Percentiles rank a stretch among this genome's conserved stretches.
Conservation (phyloP, 2,888 invertebrate genomes). For the Ennomos quercinarius region DNA sequence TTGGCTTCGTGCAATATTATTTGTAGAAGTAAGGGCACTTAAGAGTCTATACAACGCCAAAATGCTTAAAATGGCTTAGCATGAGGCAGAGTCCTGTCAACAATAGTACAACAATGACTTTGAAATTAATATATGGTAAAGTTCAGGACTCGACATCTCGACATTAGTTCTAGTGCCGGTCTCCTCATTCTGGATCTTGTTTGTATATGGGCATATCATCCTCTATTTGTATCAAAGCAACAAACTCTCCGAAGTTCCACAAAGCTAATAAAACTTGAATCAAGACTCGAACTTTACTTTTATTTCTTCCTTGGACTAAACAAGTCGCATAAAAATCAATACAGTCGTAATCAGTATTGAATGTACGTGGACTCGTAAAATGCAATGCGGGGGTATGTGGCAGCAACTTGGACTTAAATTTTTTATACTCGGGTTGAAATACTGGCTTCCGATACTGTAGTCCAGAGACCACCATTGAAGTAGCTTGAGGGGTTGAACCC, state of each 20-base stretch:
- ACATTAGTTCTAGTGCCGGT: too few species aligned
- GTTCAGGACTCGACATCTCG: too few species aligned
- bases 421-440: constrained; percentile 44
- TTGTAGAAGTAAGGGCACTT: too few species aligned
- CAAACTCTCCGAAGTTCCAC: constrained; percentile 10
- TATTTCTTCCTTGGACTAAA: constrained; percentile 38
- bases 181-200: too few species aligned
- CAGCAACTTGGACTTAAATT: constrained; percentile 33
- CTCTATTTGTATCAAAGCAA: too few species aligned
- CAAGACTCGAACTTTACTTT: constrained; percentile 2
- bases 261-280: constrained; percentile 22
- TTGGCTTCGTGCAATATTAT: too few species aligned
- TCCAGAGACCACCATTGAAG: constrained; percentile 14
- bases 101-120: too few species aligned
- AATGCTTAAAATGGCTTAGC: too few species aligned
- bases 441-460: constrained; percentile 37
- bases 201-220: too few species aligned
- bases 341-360: constrained; percentile 49
- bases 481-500: not conserved
- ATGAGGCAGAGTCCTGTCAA: too few species aligned
- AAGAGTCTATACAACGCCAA: too few species aligned
- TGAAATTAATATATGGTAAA: too few species aligned
- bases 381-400: constrained; percentile 56
- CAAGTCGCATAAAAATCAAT: constrained; percentile 52
- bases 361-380: constrained; percentile 59